phyloP scores from a whole-genome alignment of 1,140 invertebrate species.

The Asobara japonica region DNA sequence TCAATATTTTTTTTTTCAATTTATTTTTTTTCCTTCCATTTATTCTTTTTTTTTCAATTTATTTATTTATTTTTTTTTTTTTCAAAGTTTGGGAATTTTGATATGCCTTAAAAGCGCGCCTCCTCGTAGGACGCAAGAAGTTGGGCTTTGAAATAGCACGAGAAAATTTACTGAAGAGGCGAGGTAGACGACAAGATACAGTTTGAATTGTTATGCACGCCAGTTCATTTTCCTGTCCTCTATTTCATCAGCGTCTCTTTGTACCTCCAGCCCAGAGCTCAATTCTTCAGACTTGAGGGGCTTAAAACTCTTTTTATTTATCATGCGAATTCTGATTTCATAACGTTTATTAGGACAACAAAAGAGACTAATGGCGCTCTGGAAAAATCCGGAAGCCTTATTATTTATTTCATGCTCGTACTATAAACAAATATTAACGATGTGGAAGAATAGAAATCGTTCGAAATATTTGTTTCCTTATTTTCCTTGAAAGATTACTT shows the following conservation, averaged over 20 bases:
- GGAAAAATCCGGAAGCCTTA: not conserved
- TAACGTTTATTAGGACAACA: not conserved
- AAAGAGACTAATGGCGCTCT: not conserved
- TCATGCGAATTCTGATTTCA: not conserved
- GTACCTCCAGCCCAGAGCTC: not conserved
- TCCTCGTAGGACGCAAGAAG: not conserved
- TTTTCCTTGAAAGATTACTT: too few relatives aligned
- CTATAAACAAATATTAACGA: not conserved
- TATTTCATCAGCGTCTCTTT: slow-evolving; percentile 8
- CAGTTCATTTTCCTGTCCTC: not conserved
- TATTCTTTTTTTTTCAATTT: too few relatives aligned
- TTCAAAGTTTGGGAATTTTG: too few relatives aligned
- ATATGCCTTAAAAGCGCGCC: too few relatives aligned
- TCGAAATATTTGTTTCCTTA: too few relatives aligned
- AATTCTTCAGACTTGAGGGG: not conserved
- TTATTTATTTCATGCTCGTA: not conserved
- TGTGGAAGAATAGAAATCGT: too few relatives aligned
- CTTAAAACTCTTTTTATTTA: not conserved
- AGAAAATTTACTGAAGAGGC: not conserved
- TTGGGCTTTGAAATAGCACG: not conserved
- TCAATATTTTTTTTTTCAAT: too few relatives aligned
- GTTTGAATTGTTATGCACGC: not conserved
- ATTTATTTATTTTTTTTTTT: too few relatives aligned
- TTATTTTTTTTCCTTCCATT: too few relatives aligned
- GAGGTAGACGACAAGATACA: not conserved